These are phyloP conservation scores for Sorex fumeus DNA, from an alignment of 2,113 vertebrate species.

Conservation along the genomic window DNA sequence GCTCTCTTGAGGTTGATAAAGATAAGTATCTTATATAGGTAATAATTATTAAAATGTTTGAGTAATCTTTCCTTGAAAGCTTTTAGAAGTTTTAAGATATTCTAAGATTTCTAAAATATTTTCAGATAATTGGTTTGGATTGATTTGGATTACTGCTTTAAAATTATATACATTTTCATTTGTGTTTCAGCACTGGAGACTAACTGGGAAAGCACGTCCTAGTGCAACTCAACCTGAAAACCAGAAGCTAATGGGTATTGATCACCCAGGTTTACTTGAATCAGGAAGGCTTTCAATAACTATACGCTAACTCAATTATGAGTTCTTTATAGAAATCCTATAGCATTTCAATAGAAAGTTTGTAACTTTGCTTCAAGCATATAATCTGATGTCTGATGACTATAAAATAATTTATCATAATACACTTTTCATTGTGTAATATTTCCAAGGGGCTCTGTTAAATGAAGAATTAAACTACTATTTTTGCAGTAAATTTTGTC, in stretches of 20 bases:
- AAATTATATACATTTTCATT: no score
- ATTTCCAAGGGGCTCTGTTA: no score
- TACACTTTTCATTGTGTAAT: no score
- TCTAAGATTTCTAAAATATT: neutral
- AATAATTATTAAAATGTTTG: neutral
- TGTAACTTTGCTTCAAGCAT: neutral
- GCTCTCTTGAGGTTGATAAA: neutral
- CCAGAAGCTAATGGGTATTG: no score
- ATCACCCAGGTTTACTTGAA: neutral
- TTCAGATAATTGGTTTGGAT: no score
- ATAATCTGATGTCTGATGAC: neutral
- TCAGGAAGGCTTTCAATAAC: neutral
- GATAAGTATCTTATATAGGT: fast-evolving
- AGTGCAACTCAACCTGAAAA: neutral
- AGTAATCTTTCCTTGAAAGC: neutral
- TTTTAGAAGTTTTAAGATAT: neutral
- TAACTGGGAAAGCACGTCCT: neutral
- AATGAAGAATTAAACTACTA: no score
- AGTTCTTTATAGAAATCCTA: neutral
- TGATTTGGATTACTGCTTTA: no score
- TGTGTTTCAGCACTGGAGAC: neutral
- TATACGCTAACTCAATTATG: no score
- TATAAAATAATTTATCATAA: neutral
- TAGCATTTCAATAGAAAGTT: neutral
- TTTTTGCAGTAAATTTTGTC: neutral